A percentile compares a stretch with the other conserved stretches of the same genome.
phyloP scores from a whole-genome alignment of 2,888 invertebrate species.

The Geotrupes spiniger region DNA sequence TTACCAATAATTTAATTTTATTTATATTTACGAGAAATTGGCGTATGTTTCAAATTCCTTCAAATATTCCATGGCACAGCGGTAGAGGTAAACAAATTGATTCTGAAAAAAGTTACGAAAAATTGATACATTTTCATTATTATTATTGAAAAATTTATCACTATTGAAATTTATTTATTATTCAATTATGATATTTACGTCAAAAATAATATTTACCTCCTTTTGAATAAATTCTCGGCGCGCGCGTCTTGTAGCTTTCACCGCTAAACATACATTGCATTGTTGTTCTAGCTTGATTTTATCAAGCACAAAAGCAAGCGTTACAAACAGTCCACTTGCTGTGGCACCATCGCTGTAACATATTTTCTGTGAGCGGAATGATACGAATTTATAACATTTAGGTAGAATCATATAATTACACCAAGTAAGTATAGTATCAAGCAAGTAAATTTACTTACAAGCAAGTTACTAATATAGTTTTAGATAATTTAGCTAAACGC shows the following conservation, averaged over 20 bases:
- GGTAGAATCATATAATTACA: no score
- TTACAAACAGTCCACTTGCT: conserved; percentile 51
- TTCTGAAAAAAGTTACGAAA: neutral
- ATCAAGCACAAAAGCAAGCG: conserved; percentile 50
- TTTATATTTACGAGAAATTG: no score
- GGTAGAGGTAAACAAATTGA: conserved; percentile 15
- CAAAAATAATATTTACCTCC: conserved; percentile 39
- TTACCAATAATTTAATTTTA: no score
- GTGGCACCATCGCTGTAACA: conserved; percentile 52
- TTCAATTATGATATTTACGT: no score
- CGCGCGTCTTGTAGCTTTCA: conserved; percentile 49
- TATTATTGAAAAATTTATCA: no score
- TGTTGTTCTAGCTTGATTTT: conserved; percentile 53
- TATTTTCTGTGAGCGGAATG: no score
- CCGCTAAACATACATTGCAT: conserved; percentile 53
- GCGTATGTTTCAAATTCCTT: conserved; percentile 16
- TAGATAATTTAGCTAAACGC: conserved; percentile 38
- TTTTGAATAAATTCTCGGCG: conserved; percentile 47
- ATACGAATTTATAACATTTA: no score
- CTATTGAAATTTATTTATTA: no score
- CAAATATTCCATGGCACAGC: conserved; percentile 15
- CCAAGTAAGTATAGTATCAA: no score
- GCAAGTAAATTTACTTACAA: conserved; percentile 42
- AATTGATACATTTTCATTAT: neutral
- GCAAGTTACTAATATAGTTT: conserved; percentile 46